Evolutionary conservation across 2,797 vertebrate genomes (phyloP).

Genomic region (Perodicticus potto): DNA sequence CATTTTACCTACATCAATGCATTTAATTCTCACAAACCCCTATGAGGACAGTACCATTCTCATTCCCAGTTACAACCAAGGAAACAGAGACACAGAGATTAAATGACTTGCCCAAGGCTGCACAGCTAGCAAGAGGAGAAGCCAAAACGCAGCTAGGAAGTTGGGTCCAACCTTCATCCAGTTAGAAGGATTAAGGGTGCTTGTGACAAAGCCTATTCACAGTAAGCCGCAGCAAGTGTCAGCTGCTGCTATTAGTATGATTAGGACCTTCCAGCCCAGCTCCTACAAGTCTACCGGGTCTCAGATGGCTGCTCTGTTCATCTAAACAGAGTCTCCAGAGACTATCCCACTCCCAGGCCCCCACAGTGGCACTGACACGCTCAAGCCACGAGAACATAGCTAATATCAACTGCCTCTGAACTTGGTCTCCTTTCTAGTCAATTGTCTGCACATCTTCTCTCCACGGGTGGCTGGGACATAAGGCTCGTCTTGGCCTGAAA

Average conservation of each 20-base stretch:
- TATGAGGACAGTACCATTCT: not conserved
- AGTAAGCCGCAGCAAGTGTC: not conserved
- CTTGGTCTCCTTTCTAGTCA: constrained; percentile 14
- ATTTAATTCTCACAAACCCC: not conserved
- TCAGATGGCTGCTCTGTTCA: not conserved
- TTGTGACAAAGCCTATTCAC: not conserved
- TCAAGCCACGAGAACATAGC: not conserved
- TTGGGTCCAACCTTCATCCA: not conserved
- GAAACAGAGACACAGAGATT: not conserved
- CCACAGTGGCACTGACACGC: not conserved
- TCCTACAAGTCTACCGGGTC: not conserved
- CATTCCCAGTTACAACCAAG: not conserved
- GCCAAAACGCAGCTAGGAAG: not conserved
- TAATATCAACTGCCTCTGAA: not conserved
- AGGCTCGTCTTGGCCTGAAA: not conserved
- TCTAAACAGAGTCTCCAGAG: not conserved
- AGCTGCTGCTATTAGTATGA: not conserved
- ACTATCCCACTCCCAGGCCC: too few species aligned
- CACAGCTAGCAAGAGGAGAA: not conserved
- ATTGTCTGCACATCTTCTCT: constrained; percentile 35
- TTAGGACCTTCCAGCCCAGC: not conserved
- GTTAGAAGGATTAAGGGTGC: not conserved
- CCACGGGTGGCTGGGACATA: constrained; percentile 47
- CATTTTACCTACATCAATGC: too few species aligned
- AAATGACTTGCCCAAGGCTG: not conserved